These are phyloP conservation scores for Protaetia brevitarsis DNA, from an alignment of 1,140 invertebrate species.

Conservation along the genomic window DNA sequence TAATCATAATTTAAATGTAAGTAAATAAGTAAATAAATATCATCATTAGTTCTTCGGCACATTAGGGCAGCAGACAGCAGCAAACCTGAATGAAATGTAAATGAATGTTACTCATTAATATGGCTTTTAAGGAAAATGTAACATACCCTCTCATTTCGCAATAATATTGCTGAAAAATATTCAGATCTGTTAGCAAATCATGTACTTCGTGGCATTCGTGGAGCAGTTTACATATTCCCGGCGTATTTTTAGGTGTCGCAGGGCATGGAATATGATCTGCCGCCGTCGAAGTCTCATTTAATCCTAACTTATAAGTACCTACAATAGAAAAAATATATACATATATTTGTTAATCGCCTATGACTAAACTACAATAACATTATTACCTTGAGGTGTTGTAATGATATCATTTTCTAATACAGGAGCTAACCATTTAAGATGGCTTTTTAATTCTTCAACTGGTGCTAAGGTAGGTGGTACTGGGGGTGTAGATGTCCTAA, in stretches of 20 bases:
- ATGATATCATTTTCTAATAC: conserved; percentile 8
- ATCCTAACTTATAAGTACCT: conserved; percentile 35
- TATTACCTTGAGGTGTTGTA: conserved; percentile 1
- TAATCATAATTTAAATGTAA: not conserved
- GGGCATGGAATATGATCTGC: conserved; percentile 28
- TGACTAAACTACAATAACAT: not conserved
- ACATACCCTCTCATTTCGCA: conserved; percentile 33
- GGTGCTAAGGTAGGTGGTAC: not conserved
- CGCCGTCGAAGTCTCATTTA: conserved; percentile 31
- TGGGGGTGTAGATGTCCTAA: not conserved
- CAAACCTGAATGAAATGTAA: conserved; percentile 17
- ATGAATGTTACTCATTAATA: too few relatives aligned
- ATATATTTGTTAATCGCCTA: not conserved
- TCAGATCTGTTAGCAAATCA: conserved; percentile 27
- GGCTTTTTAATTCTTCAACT: not conserved
- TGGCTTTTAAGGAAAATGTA: not conserved
- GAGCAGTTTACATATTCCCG: conserved; percentile 36
- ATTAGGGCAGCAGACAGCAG: conserved; percentile 23
- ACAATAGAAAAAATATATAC: not conserved
- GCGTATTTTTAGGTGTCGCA: conserved; percentile 25
- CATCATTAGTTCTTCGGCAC: not conserved
- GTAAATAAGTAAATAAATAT: not conserved
- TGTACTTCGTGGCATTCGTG: conserved; percentile 34
- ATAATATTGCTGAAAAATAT: conserved; percentile 33
- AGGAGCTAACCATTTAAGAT: not conserved